Evolutionary conservation across 2,797 vertebrate genomes (phyloP).

Genomic region (Saxicola maurus): DNA sequence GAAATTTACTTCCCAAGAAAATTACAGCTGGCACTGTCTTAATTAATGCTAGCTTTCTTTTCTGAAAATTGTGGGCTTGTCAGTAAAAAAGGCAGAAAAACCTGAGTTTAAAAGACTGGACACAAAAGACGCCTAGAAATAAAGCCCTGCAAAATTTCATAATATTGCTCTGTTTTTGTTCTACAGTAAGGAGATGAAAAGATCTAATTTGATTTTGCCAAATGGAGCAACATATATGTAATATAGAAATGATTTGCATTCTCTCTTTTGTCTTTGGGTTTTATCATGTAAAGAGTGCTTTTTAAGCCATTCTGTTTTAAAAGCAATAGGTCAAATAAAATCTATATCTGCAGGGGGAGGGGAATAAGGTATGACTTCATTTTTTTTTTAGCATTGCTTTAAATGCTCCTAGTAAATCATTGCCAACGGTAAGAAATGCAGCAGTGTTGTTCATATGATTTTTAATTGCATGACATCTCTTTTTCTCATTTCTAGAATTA

Average conservation of each 20-base stretch:
- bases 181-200: constrained; percentile 75
- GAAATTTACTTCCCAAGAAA: constrained; percentile 99
- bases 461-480: constrained; percentile 7
- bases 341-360: constrained; percentile 57
- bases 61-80: constrained; percentile 98
- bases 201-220: constrained; percentile 76
- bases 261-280: constrained; percentile 73
- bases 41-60: constrained; percentile 99
- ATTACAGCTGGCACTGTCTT: constrained; percentile 99
- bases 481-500: constrained; percentile 1
- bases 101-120: constrained; percentile 81
- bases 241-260: constrained; percentile 74
- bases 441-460: background rate
- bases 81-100: constrained; percentile 89
- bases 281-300: constrained; percentile 56
- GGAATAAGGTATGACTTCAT: constrained; percentile 59
- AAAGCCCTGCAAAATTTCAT: constrained; percentile 77
- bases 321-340: constrained; percentile 77
- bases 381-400: constrained; percentile 55
- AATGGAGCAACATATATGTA: constrained; percentile 72
- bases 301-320: constrained; percentile 70
- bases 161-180: constrained; percentile 81
- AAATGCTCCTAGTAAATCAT: constrained; percentile 33
- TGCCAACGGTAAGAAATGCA: background rate
- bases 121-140: constrained; percentile 79